Percentiles rank a stretch among this genome's conserved stretches.
Evolutionary conservation across 2,113 vertebrate genomes (phyloP).

Genomic region (Paratilapia polleni): DNA sequence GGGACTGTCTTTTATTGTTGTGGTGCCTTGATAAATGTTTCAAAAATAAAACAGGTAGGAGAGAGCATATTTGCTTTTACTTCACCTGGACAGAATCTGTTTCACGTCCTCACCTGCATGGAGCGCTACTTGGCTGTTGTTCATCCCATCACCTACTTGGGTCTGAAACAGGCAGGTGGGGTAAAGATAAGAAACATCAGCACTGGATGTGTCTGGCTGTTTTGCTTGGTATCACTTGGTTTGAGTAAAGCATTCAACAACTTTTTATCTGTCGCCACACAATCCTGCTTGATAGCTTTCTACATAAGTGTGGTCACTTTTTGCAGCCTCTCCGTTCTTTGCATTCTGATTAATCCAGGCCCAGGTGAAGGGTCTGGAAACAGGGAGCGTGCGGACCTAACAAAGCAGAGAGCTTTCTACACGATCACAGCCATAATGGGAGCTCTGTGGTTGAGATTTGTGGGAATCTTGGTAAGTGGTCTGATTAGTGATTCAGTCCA

Average conservation of each 20-base stretch:
- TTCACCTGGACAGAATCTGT: conserved; percentile 16
- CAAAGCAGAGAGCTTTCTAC: conserved; percentile 18
- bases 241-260: rapidly evolving
- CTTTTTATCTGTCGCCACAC: background rate
- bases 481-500: background rate
- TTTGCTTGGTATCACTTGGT: background rate
- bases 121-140: conserved; percentile 40
- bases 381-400: background rate
- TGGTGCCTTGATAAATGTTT: rapidly evolving
- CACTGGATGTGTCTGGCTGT: conserved; percentile 13
- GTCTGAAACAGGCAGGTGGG: background rate
- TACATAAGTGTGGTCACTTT: background rate
- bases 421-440: conserved; percentile 19
- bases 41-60: background rate
- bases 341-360: conserved; percentile 5
- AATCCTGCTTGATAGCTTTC: background rate
- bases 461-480: background rate
- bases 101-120: conserved; percentile 35
- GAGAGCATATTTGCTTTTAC: background rate
- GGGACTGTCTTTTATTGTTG: background rate
- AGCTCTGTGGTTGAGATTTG: conserved; percentile 1
- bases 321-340: conserved; percentile 14
- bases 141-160: conserved; percentile 15
- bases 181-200: background rate
- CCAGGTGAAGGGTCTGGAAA: background rate